Evolutionary conservation across 2,888 invertebrate genomes (phyloP), one percentile per base, ranked within the genome.

Genomic region (Xanthia icteritia): DNA sequence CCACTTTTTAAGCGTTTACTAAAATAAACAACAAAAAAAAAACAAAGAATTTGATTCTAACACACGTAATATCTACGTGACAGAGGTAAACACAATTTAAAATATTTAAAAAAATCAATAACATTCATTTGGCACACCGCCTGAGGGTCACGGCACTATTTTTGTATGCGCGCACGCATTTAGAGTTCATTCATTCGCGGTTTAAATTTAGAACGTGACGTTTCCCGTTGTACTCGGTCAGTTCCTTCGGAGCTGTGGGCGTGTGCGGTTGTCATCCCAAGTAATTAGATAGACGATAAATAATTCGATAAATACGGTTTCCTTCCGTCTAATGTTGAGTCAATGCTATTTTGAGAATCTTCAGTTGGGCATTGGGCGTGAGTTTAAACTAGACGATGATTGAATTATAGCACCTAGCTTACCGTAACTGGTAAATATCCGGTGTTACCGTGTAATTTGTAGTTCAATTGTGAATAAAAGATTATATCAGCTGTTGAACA

Each of bases 181-280:
- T 89, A 92, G 91, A 94, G 95, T 95, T 95, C 95, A 95, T 95
- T 95, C 95, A 96, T 94, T 93, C 93, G 88, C 76, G 68, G 84
- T 91, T 92, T 93, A 93, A 91, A 93, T 91, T 91, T 94, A 94
- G 94, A 93, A 92, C 87, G 86, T 85, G 88, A 86, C 90, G 90
- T 89, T 90, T 91, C 90, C 90, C 90, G 89, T 90, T 86, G 89
- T 85, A 87, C 73, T 87, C 82, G 85, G 83, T 87, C 89, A 89
- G 87, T 89, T 86, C 86, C 86, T 84, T 79, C 83, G 76, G 82
- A 76, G 79, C 79, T 81, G 92, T 91, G 90, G 91, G 92, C 89
- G 92, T 85, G 90, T 81, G 88, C 86, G 90, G 91, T 90, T 86
- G 89, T 90, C 89, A 72, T 66, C 81, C 65, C 66, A 77, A 48